Evolutionary conservation across 2,113 vertebrate species (phyloP).

Genomic region (human): GRCh38 chr4:67643501-67644000

Average conservation of each 20-base stretch:
- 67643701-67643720: neutral
- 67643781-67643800: neutral
- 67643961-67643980: neutral
- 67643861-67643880: neutral
- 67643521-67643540: neutral
- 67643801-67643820: slow-evolving; percentile 9
- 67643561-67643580: slow-evolving; percentile 10
- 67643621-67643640: neutral
- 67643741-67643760: neutral
- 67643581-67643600: neutral
- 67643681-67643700: neutral
- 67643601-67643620: neutral
- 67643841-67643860: neutral
- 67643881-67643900: neutral
- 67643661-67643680: neutral
- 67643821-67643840: neutral
- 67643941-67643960: slow-evolving; percentile 11
- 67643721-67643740: neutral
- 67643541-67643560: neutral
- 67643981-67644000: neutral
- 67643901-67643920: neutral
- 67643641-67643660: neutral
- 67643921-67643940: neutral
- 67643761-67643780: neutral
- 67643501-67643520: neutral